These are phyloP conservation scores for Spodoptera litura DNA, from an alignment of 1,140 invertebrate genomes.

Conservation along the genomic window DNA sequence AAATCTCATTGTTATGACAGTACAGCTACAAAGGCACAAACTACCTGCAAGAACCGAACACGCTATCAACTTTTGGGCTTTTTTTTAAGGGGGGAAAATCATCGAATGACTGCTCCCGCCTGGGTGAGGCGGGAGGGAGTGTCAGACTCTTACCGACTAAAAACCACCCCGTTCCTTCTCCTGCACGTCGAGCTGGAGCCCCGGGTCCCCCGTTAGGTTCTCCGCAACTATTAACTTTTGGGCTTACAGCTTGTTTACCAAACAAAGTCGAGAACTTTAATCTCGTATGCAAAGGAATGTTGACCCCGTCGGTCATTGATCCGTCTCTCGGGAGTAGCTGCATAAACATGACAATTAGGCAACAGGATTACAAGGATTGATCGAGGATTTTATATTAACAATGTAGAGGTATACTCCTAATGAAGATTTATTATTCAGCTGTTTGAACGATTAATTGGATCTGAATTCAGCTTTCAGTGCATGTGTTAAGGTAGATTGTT, in stretches of 20 bases:
- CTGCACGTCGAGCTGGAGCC: too few species aligned
- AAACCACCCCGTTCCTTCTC: too few species aligned
- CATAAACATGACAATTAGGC: constrained; percentile 25
- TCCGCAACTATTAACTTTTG: neutral
- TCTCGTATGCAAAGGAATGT: constrained; percentile 8
- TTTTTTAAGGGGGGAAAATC: too few species aligned
- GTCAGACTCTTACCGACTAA: too few species aligned
- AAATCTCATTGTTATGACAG: too few species aligned
- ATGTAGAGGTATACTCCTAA: constrained; percentile 1
- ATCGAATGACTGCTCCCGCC: too few species aligned
- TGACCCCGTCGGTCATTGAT: constrained; percentile 10
- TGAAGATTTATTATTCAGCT: constrained; percentile 4
- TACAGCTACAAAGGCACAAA: neutral
- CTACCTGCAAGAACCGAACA: neutral
- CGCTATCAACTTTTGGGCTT: neutral
- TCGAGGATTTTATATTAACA: constrained; percentile 6
- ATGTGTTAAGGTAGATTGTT: neutral
- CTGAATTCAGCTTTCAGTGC: neutral
- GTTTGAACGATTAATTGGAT: neutral
- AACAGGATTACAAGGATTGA: constrained; percentile 12
- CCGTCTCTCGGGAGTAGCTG: neutral
- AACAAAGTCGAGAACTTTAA: neutral
- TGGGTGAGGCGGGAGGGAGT: too few species aligned
- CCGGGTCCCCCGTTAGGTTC: too few species aligned
- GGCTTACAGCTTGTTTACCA: neutral